phyloP scores from a whole-genome alignment of 2,888 invertebrate genomes.

The Napeogenes inachia region DNA sequence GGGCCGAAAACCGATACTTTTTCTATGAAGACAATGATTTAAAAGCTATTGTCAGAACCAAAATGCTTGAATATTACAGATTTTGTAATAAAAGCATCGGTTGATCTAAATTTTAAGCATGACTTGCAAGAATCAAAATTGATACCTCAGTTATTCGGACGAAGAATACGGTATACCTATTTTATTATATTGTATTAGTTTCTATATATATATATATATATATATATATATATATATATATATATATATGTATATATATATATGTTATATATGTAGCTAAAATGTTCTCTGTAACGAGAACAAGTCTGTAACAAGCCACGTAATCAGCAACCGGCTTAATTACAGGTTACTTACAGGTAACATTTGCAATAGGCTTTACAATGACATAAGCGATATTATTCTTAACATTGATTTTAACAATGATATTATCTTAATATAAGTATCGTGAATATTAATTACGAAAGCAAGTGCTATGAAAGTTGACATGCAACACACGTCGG shows the following conservation, averaged over 20 bases:
- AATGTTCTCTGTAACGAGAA: too few species aligned
- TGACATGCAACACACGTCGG: background rate
- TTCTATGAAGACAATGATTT: slow-evolving; percentile 18
- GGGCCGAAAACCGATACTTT: slow-evolving; percentile 27
- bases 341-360: too few species aligned
- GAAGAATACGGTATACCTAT: background rate
- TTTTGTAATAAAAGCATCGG: slow-evolving; percentile 1
- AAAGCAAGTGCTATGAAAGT: background rate
- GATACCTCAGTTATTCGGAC: background rate
- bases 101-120: slow-evolving; percentile 6
- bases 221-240: too few species aligned
- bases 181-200: too few species aligned
- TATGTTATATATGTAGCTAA: too few species aligned
- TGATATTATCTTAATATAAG: background rate
- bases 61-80: slow-evolving; percentile 3
- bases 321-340: too few species aligned
- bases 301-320: too few species aligned
- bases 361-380: too few species aligned
- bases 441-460: background rate
- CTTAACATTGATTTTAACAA: background rate
- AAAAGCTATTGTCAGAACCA: slow-evolving; percentile 6
- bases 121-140: slow-evolving; percentile 4
- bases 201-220: too few species aligned
- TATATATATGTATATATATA: too few species aligned
- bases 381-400: background rate